Conservation (phyloP, 2,113 vertebrate genomes). For the Upupa epops region DNA sequence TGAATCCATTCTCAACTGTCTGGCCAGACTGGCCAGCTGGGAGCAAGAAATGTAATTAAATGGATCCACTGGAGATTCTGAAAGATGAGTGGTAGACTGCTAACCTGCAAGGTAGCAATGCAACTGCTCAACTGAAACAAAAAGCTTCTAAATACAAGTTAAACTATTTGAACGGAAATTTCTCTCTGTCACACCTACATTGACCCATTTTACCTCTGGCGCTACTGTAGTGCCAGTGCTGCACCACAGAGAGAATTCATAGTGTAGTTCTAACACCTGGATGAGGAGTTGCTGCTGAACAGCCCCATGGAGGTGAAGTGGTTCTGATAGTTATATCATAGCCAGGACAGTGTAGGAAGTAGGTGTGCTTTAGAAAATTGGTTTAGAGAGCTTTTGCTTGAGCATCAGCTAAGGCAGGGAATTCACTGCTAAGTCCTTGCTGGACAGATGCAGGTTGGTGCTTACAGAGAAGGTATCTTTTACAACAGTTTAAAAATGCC, state of each 20-base stretch:
- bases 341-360: neutral
- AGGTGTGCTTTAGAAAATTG: neutral
- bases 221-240: too few relatives aligned
- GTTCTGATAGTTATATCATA: neutral
- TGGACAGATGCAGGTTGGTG: neutral
- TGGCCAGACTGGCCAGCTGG: neutral
- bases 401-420: neutral
- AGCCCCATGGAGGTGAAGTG: neutral
- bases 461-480: neutral
- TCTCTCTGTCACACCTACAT: neutral
- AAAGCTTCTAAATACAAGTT: neutral
- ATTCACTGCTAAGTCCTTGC: neutral
- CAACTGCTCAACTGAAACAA: neutral
- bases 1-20: neutral
- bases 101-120: neutral
- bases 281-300: neutral
- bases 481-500: neutral
- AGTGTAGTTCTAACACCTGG: neutral
- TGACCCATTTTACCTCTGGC: neutral
- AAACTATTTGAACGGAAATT: neutral
- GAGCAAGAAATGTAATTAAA: constrained; percentile 32
- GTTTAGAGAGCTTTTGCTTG: neutral
- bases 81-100: constrained; percentile 25
- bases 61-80: neutral
- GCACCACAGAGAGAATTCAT: neutral